Evolutionary conservation across 2,797 vertebrate species (phyloP).

Genomic region (Pelobates cultripes): DNA sequence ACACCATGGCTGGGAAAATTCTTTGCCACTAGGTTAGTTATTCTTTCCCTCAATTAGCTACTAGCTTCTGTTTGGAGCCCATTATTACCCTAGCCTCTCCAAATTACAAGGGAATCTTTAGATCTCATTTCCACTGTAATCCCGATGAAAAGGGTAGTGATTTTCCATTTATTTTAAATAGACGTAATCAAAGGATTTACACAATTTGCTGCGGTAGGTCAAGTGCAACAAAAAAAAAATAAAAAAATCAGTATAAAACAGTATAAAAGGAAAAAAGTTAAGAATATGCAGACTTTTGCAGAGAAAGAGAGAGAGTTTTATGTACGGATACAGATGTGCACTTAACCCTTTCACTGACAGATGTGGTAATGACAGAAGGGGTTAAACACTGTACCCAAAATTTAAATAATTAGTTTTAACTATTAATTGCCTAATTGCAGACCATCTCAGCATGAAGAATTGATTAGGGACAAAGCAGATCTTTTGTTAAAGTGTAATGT

Average conservation of each 20-base stretch:
- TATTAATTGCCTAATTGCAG: conserved; percentile 20
- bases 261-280: conserved; percentile 9
- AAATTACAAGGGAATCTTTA: conserved; percentile 75
- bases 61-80: conserved; percentile 72
- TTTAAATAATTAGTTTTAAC: background rate
- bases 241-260: conserved; percentile 58
- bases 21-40: conserved; percentile 68
- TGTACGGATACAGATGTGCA: too few relatives aligned
- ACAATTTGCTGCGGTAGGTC: conserved; percentile 81
- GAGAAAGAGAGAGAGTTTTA: too few relatives aligned
- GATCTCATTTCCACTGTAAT: conserved; percentile 77
- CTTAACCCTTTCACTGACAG: too few relatives aligned
- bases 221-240: conserved; percentile 66
- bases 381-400: too few relatives aligned
- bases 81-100: conserved; percentile 69
- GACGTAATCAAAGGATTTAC: conserved; percentile 75
- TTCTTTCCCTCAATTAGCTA: conserved; percentile 68
- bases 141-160: conserved; percentile 66
- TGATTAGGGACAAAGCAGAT: conserved; percentile 43
- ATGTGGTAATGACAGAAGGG: too few relatives aligned
- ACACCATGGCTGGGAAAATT: conserved; percentile 73
- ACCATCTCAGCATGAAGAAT: conserved; percentile 60
- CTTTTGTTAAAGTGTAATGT: conserved; percentile 55
- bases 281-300: background rate
- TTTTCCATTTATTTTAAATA: conserved; percentile 78